These are phyloP conservation scores for Acromyrmex charruanus DNA, from an alignment of 1,140 invertebrate genomes.

Conservation along the genomic window DNA sequence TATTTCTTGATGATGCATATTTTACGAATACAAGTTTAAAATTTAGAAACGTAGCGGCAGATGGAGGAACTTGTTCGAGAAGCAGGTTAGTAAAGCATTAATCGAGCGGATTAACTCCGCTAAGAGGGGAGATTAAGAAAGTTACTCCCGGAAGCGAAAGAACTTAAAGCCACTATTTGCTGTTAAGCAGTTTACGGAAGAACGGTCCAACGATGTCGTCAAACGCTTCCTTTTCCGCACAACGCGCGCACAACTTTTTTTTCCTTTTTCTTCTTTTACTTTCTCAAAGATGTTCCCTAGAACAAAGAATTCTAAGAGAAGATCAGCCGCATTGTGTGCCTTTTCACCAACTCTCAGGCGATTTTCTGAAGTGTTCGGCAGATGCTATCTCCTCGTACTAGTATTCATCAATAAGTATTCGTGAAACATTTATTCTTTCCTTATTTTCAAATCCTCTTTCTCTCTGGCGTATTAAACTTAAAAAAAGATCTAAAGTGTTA, in stretches of 20 bases:
- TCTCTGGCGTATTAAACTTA: neutral
- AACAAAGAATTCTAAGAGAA: slow-evolving; percentile 65
- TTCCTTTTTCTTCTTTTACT: slow-evolving; percentile 22
- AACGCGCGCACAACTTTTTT: slow-evolving; percentile 47
- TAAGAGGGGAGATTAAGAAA: slow-evolving; percentile 79
- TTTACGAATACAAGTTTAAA: slow-evolving; percentile 4
- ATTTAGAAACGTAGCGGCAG: slow-evolving; percentile 21
- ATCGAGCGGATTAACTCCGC: slow-evolving; percentile 76
- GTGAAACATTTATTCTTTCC: neutral
- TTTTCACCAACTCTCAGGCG: slow-evolving; percentile 42
- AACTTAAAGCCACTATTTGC: slow-evolving; percentile 69
- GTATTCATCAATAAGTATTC: neutral
- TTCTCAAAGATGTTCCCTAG: slow-evolving; percentile 37
- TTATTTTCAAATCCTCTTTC: neutral
- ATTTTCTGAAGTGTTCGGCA: slow-evolving; percentile 51
- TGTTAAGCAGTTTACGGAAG: slow-evolving; percentile 74
- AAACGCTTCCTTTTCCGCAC: slow-evolving; percentile 54
- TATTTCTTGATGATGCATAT: neutral
- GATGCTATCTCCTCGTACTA: slow-evolving; percentile 27
- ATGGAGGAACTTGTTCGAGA: slow-evolving; percentile 5
- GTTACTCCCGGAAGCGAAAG: slow-evolving; percentile 66
- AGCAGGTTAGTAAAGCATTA: slow-evolving; percentile 70
- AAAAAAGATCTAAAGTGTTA: neutral
- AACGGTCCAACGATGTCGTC: slow-evolving; percentile 66
- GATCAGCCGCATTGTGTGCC: slow-evolving; percentile 61